phyloP scores from a whole-genome alignment of 1,140 invertebrate species.

The Aricia agestis region DNA sequence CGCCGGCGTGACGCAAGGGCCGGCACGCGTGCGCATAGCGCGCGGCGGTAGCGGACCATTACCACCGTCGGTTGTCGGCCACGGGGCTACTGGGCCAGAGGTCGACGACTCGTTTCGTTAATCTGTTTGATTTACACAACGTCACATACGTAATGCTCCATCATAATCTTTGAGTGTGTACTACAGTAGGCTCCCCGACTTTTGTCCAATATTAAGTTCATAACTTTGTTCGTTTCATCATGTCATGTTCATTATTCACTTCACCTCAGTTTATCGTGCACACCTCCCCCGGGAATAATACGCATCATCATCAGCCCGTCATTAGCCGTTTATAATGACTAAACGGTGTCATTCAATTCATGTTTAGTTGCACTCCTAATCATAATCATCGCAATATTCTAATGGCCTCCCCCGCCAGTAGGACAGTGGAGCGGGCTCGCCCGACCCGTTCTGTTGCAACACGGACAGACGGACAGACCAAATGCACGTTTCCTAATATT shows the following conservation, averaged over 20 bases:
- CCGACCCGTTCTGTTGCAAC: not conserved
- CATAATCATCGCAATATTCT: not conserved
- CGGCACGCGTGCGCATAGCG: no score
- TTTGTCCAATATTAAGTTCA: not conserved
- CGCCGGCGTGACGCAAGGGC: not conserved
- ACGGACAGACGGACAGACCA: not conserved
- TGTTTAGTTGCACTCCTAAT: not conserved
- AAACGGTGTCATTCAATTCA: not conserved
- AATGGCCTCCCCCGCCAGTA: not conserved
- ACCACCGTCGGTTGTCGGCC: not conserved
- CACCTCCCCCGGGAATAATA: no score
- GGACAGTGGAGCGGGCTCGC: not conserved
- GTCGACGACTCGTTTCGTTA: not conserved
- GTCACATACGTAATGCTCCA: not conserved
- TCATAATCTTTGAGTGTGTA: not conserved
- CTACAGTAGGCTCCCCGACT: not conserved
- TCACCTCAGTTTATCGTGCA: no score
- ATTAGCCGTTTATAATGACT: not conserved
- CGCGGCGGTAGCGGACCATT: not conserved
- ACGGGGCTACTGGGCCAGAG: not conserved
- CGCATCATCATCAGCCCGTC: not conserved
- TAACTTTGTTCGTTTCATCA: not conserved
- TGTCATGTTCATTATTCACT: no score
- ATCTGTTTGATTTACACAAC: constrained; percentile 1
- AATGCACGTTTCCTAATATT: not conserved